Conservation (phyloP, 2,888 invertebrate species). For the Drosophila sordidula region DNA sequence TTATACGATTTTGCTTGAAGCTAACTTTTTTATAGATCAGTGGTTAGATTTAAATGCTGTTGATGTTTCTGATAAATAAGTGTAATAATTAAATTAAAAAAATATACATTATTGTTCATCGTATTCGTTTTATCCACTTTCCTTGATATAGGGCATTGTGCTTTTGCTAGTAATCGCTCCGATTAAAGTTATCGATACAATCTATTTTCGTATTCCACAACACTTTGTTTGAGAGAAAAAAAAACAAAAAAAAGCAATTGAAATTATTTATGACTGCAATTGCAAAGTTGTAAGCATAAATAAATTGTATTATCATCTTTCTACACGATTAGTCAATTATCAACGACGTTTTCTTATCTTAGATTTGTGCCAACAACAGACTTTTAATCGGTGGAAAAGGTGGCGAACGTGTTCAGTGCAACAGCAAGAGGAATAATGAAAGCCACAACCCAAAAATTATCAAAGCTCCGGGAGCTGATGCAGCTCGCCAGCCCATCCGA, state of each 20-base stretch:
- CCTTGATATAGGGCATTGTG: no score
- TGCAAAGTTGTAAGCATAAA: constrained; percentile 13
- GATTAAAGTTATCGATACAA: constrained; percentile 27
- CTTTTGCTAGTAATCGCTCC: background rate
- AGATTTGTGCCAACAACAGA: constrained; percentile 1
- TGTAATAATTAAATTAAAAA: no score
- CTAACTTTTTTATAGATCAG: no score
- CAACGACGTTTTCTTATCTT: constrained; percentile 41
- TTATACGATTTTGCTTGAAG: no score
- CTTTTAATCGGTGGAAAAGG: constrained; percentile 17
- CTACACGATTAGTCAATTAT: constrained; percentile 21
- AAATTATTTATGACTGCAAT: constrained; percentile 26
- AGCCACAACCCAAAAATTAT: constrained; percentile 78
- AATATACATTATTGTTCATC: background rate
- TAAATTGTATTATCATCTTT: constrained; percentile 13
- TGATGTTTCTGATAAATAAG: no score
- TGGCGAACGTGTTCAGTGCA: constrained; percentile 35
- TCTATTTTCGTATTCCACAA: constrained; percentile 2
- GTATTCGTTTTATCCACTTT: no score
- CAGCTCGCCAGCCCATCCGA: constrained; percentile 52
- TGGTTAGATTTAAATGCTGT: no score
- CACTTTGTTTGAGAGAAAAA: constrained; percentile 23
- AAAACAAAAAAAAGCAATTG: constrained; percentile 1
- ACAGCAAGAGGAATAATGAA: constrained; percentile 71
- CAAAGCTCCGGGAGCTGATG: constrained; percentile 80